Base-by-base conservation (phyloP, 2,888 invertebrate species). In the Schizaphis graminum region DNA sequence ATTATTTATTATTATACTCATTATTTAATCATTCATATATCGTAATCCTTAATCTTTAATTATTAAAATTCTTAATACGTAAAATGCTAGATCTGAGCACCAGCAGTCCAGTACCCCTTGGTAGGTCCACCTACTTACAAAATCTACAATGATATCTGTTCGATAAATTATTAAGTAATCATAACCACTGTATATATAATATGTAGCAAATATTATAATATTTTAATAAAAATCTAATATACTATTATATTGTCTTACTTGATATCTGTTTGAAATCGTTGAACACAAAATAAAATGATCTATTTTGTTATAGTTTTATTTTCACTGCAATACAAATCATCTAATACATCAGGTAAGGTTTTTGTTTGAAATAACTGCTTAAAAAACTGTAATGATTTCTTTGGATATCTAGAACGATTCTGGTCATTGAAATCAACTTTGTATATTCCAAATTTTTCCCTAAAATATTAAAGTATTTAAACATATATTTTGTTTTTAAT, bases 381-480 rank as follows among this genome's bases (percentile, higher is more conserved):
- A 96, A 96, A 97, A 77, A 97, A 96, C 95, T 96, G 96, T 24
- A 97, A 97, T 28, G 98, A 97, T 87, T 96, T 96, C 96, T 97
- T 98, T 67, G 97, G 96, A 93, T 97, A 97, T 95, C 98, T 96
- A 86, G 97, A 97, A 95, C 97, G 97, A 94, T 97, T 96, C 16
- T 97, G 97, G 95, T 97, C 97, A 91, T 96, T 96, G 95, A 97
- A 97, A 96, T 98, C 97, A 86, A 98, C 97, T 95, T 97, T 96
- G 95, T 97, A 97, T 94, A 98, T 96, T 95, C 98, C 98, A 96
- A 97, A 98, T 96, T 97, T 97, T 96, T 97, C 97, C 24, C 97
- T 97, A 95, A 95, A 96, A 96, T 91, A 94, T 95, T 53, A 94
- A 57, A 86, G 53, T 85, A 61, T 91, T 77, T 11, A 35, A 49